Evolutionary conservation across 1,140 invertebrate species (phyloP).

Genomic region (Magallana gigas): DNA sequence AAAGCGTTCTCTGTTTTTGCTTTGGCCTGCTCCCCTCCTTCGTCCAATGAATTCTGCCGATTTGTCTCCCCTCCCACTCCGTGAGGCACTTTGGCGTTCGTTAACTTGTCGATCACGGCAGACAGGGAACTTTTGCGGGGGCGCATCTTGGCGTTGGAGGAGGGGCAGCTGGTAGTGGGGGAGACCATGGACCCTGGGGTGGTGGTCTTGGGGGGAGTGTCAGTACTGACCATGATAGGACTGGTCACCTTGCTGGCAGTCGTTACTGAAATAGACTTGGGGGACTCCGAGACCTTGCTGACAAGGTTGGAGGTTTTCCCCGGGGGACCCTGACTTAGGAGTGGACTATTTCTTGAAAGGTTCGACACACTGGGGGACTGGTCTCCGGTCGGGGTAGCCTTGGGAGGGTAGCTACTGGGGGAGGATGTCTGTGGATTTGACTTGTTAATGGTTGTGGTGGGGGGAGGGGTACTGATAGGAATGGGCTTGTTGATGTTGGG

Average conservation of each 20-base stretch:
- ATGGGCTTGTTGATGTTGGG: conserved; percentile 36
- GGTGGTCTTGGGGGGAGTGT: conserved; percentile 28
- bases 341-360: background rate
- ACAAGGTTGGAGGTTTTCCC: background rate
- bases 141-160: conserved; percentile 32
- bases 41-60: background rate
- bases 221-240: background rate
- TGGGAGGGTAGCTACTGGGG: background rate
- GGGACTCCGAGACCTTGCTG: background rate
- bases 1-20: background rate
- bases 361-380: background rate
- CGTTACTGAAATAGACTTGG: background rate
- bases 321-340: background rate
- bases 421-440: background rate
- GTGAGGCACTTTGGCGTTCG: conserved; percentile 40
- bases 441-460: background rate
- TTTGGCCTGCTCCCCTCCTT: background rate
- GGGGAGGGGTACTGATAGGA: background rate
- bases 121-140: conserved; percentile 52
- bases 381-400: background rate
- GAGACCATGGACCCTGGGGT: background rate
- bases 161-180: background rate
- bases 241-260: conserved; percentile 22
- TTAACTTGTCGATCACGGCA: conserved; percentile 54
- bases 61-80: background rate